phyloP scores from a whole-genome alignment of 2,888 invertebrate genomes.

The Drosophila emarginata region DNA sequence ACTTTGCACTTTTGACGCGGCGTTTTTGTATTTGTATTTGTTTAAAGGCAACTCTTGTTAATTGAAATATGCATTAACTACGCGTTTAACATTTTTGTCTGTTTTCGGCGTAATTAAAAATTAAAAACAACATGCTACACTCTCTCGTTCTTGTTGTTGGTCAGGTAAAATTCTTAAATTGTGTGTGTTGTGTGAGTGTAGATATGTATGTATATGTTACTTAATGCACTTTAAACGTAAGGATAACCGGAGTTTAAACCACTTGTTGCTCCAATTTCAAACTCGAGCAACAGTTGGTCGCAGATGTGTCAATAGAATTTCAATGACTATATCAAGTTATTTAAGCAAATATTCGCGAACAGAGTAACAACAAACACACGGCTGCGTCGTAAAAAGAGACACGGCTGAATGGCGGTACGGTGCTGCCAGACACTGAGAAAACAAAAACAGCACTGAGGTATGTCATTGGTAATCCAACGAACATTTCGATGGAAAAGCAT shows the following conservation, averaged over 20 bases:
- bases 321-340: neutral
- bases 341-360: conserved; percentile 5
- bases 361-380: no score
- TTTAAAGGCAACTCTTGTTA: conserved; percentile 20
- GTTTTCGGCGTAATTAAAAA: conserved; percentile 42
- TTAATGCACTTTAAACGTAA: conserved; percentile 56
- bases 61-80: conserved; percentile 48
- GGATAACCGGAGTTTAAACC: conserved; percentile 51
- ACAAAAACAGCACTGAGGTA: no score
- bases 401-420: no score
- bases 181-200: conserved; percentile 30
- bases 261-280: conserved; percentile 63
- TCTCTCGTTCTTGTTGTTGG: conserved; percentile 45
- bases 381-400: no score
- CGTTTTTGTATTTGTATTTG: neutral
- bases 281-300: conserved; percentile 16
- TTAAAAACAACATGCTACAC: conserved; percentile 26
- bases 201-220: conserved; percentile 30
- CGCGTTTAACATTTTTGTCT: conserved; percentile 42
- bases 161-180: conserved; percentile 24
- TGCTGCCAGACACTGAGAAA: no score
- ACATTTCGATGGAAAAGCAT: no score
- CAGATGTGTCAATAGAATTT: conserved; percentile 1
- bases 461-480: no score
- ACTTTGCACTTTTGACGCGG: conserved; percentile 1